Percentiles rank a stretch among this genome's conserved stretches.
Evolutionary conservation across 2,797 vertebrate species (phyloP).

Genomic region (Smutsia temminckii): DNA sequence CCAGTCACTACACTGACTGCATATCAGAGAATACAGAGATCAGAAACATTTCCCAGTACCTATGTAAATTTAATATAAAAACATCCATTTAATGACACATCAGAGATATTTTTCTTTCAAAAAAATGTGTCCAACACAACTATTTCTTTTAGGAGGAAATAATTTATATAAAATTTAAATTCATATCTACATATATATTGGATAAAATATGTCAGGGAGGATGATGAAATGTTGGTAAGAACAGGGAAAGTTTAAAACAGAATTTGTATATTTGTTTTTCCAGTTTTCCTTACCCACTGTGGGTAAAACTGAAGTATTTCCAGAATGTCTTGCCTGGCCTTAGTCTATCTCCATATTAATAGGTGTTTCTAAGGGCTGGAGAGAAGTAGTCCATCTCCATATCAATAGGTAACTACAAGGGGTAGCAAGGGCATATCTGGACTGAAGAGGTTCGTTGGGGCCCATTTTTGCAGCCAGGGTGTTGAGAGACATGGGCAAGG

Average conservation of each 20-base stretch:
- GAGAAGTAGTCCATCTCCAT: no score
- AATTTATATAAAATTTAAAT: background rate
- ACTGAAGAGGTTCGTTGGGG: no score
- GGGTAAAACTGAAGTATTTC: no score
- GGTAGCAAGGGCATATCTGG: no score
- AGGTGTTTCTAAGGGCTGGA: no score
- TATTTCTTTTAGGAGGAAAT: background rate
- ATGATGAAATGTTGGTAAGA: background rate
- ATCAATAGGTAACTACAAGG: no score
- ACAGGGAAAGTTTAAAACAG: background rate
- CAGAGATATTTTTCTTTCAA: background rate
- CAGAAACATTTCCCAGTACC: background rate
- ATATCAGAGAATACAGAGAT: background rate
- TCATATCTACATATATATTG: no score
- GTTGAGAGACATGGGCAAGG: no score
- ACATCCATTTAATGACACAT: background rate
- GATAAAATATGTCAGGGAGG: background rate
- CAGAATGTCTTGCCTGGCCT: no score
- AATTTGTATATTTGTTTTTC: background rate
- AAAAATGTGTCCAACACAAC: background rate
- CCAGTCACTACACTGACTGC: accelerated
- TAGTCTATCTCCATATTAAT: no score
- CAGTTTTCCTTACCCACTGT: background rate
- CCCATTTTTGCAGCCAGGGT: no score
- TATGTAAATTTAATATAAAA: background rate